Evolutionary conservation across 2,797 vertebrate genomes (phyloP).

Genomic region (Alectoris magna): DNA sequence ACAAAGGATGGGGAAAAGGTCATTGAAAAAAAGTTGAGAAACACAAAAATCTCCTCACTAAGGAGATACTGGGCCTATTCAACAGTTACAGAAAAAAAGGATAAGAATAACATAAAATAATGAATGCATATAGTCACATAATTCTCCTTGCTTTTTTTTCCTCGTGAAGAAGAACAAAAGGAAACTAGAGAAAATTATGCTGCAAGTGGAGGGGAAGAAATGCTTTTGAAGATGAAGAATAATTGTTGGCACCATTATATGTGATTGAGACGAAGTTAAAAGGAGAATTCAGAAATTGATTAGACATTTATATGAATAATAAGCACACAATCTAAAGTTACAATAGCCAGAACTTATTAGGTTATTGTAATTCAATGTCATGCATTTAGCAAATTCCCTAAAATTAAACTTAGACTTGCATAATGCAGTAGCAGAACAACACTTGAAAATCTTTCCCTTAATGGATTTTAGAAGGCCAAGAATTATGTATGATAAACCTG

Average conservation of each 20-base stretch:
- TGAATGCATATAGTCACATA: neutral
- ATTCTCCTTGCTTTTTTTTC: neutral
- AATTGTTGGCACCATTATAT: neutral
- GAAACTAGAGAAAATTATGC: neutral
- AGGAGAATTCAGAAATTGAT: constrained; percentile 1
- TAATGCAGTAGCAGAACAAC: neutral
- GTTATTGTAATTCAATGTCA: neutral
- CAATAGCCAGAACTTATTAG: neutral
- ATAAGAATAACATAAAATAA: neutral
- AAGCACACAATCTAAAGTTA: neutral
- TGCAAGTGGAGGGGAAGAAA: constrained; percentile 3
- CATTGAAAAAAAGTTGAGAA: neutral
- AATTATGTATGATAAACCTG: neutral
- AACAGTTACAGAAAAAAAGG: neutral
- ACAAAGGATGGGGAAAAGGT: neutral
- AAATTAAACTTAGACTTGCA: neutral
- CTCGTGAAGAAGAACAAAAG: neutral
- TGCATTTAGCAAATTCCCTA: neutral
- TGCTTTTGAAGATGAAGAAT: neutral
- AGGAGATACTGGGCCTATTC: neutral
- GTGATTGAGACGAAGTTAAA: neutral
- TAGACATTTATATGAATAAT: neutral
- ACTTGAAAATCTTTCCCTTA: neutral
- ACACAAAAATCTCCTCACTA: neutral
- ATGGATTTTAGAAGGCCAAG: neutral